Evolutionary conservation across 2,797 vertebrate genomes (phyloP).

Genomic region (Heteromormyrus szaboi): DNA sequence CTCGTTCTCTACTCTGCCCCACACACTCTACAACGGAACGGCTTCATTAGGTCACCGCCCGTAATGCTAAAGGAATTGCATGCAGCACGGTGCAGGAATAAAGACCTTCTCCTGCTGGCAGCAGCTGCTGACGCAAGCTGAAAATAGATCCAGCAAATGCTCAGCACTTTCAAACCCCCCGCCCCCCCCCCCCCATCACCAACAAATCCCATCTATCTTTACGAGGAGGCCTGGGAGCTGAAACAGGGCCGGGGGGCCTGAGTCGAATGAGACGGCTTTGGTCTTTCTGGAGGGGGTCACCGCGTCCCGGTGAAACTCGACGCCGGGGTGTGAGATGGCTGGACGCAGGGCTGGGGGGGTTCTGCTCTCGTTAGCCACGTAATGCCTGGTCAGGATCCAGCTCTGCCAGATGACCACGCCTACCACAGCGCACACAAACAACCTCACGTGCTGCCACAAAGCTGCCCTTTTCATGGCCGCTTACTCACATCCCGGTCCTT

Average conservation of each 20-base stretch:
- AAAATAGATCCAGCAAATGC: constrained; percentile 78
- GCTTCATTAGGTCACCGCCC: constrained; percentile 73
- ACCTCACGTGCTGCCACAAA: not conserved
- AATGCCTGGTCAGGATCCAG: not conserved
- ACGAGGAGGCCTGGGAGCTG: constrained; percentile 66
- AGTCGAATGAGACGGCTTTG: constrained; percentile 47
- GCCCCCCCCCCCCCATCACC: constrained; percentile 60
- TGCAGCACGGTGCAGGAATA: constrained; percentile 67
- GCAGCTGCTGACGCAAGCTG: constrained; percentile 85
- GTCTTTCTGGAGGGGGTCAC: constrained; percentile 43
- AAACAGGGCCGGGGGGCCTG: constrained; percentile 60
- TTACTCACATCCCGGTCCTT: not conserved
- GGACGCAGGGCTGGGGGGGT: not conserved
- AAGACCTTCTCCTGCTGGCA: constrained; percentile 73
- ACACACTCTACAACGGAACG: constrained; percentile 20
- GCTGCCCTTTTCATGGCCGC: not conserved
- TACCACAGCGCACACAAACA: not conserved
- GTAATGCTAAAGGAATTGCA: constrained; percentile 72
- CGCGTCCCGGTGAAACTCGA: not conserved
- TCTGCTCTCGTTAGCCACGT: not conserved
- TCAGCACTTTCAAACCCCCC: constrained; percentile 59
- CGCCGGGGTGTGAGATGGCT: not conserved
- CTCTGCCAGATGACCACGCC: not conserved
- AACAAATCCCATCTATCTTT: constrained; percentile 58
- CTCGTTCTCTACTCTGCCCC: constrained; percentile 43